Base-by-base conservation (phyloP, 2,888 invertebrate species). In the Calameuta filiformis region DNA sequence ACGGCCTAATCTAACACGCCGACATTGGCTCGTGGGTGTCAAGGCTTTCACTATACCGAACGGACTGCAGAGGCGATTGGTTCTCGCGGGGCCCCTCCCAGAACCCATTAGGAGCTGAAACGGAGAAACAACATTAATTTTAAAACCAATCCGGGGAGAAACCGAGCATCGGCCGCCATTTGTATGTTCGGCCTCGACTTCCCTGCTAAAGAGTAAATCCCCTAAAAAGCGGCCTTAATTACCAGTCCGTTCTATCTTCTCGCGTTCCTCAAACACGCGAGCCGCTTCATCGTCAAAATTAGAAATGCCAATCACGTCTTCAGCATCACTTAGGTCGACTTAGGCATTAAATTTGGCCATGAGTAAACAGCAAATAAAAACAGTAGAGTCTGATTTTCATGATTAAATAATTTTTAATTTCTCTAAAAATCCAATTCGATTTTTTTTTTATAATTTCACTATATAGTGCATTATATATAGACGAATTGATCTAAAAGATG, bases 101-200 rank as follows among this genome's bases (percentile, higher is more conserved):
- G 87, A 87, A 87, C 84, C 87, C 87, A 89, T 88, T 88, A 88
- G 84, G 84, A 87, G 85, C 83, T 86, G 87, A 89, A 90, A 89
- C 89, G 85, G 85, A 87, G 88, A 88, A 89, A 89, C 86, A 81
- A 85, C 89, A 90, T 90, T 89, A 88, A 90, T 90, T 89, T 88
- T 85, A 86, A 89, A 89, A 87, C 88, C 88, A 87, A 88, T 88
- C 87, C 87, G 81, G 81, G 80, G 84, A 85, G 87, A 87, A 86
- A 85, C 85, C 84, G 84, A 83, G 84, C 84, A 84, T 83, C 83
- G 84, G 83, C 81, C 86, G 87, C 88, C 87, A 89, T 89, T 88
- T 86, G 86, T 87, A 85, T 85, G 84, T 84, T 82, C 83, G 73
- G 56, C 75, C 80, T 78, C 76, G 73, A 77, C 56, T 23, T 56